Percentiles rank a stretch among this genome's conserved stretches.
Conservation (phyloP, 2,797 vertebrate genomes). For the Decapterus maruadsi region DNA sequence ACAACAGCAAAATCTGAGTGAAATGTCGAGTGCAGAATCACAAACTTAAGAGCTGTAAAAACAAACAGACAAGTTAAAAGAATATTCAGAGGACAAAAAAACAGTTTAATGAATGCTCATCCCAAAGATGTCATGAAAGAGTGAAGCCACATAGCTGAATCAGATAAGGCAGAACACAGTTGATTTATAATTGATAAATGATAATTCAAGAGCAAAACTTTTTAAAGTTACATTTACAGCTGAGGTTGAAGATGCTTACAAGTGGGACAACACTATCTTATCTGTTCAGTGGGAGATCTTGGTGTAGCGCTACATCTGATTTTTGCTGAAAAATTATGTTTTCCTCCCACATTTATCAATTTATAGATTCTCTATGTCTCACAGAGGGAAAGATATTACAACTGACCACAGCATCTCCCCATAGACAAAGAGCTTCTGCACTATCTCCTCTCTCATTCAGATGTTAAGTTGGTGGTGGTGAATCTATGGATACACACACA, state of each 20-base stretch:
- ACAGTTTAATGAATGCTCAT: neutral
- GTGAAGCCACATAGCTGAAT: neutral
- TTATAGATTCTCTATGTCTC: neutral
- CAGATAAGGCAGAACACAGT: neutral
- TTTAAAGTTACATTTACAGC: too few species aligned
- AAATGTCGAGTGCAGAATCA: neutral
- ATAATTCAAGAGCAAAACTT: neutral
- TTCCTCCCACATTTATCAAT: neutral
- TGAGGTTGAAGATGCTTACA: too few species aligned
- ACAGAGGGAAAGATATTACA: neutral
- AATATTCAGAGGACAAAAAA: neutral
- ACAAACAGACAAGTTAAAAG: neutral
- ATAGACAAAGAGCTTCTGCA: neutral
- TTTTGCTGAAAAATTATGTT: neutral
- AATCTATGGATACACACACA: conserved; percentile 61
- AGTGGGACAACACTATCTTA: too few species aligned
- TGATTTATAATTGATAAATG: neutral
- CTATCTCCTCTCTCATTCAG: neutral
- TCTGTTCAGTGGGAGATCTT: too few species aligned
- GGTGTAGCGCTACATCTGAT: neutral
- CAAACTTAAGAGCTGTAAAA: neutral
- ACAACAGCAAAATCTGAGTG: neutral
- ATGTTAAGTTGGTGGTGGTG: conserved; percentile 86
- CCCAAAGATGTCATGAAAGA: neutral
- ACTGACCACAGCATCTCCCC: neutral